Base-by-base conservation (phyloP, 2,113 vertebrate genomes). In the Brienomyrus brachyistius region DNA sequence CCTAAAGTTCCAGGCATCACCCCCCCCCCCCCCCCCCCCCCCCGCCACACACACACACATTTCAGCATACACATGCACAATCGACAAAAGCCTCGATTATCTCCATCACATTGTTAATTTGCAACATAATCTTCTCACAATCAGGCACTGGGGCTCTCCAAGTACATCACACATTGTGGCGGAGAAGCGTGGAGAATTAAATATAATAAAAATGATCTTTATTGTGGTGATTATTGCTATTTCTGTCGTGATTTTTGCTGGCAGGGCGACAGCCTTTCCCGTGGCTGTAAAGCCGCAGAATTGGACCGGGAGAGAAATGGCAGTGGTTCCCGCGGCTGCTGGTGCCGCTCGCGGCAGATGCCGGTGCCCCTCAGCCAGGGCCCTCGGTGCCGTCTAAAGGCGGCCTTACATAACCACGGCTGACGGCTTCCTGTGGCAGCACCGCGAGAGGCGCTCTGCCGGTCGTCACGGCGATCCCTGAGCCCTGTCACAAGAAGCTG, bases 191-290 rank as follows among this genome's bases (percentile, higher is more conserved):
- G 35, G 17, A 43, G 35, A 80, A 80, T 80, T 80, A 80, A 77
- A 77, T 77, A 77, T 77, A 40, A 70, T 84, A 84, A 48, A 84
- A 84, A n/a, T 84, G 77, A 82, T 48, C 43, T 84, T 84, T 84
- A 40, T 83, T 23, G 40, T 48, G 40, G 40, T 47, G 19, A 83
- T 48, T 83, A 48, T 84, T 84, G 74, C 74, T 80, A 80, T 80
- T 80, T 80, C 35, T 80, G 31, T 80, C 35, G 35, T 13, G 74
- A 15, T 10, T 80, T 80, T 43, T 19, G 62, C 35, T 43, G 35
- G 74, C 74, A 43, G 74, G 35, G 17, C 15, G 35, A 43, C 31
- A 35, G 74, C 35, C 5, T 80, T 43, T 43, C 74, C 74, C 5
- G 74, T 80, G 35, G 74, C 35, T 40, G 74, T 80, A 80, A 80